Percentiles rank a stretch among this genome's conserved stretches.
Evolutionary conservation across 1,140 invertebrate genomes (phyloP).

Genomic region (Oryctes rhinoceros): DNA sequence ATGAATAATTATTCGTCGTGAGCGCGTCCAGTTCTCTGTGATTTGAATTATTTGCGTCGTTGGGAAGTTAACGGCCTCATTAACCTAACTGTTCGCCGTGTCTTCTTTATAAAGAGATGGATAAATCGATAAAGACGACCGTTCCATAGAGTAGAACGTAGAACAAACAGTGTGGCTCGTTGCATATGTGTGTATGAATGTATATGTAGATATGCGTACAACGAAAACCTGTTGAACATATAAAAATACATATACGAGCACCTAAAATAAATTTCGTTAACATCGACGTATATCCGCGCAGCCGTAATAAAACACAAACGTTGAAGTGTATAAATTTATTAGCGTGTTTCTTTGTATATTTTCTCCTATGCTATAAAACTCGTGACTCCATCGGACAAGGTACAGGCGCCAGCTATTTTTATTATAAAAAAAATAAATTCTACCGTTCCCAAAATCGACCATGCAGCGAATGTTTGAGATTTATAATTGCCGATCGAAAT

Average conservation of each 20-base stretch:
- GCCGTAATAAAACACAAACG: conserved; percentile 36
- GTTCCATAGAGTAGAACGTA: conserved; percentile 23
- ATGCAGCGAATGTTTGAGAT: too few relatives aligned
- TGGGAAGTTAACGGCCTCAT: conserved; percentile 10
- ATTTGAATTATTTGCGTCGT: not conserved
- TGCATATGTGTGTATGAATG: not conserved
- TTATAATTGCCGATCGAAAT: too few relatives aligned
- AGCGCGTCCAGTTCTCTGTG: not conserved
- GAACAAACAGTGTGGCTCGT: not conserved
- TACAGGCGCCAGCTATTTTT: conserved; percentile 32
- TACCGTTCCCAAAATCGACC: conserved; percentile 1
- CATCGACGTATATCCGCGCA: conserved; percentile 27
- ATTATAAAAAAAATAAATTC: conserved; percentile 35
- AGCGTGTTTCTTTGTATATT: conserved; percentile 36
- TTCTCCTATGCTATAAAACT: conserved; percentile 31
- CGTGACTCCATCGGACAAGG: conserved; percentile 30
- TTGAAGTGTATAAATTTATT: conserved; percentile 34
- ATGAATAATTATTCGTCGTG: not conserved
- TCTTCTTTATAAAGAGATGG: not conserved
- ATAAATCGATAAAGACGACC: not conserved
- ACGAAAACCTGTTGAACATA: conserved; percentile 28
- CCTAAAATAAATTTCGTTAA: conserved; percentile 37
- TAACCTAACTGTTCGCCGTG: conserved; percentile 6
- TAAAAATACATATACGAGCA: conserved; percentile 19
- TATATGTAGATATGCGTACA: not conserved